Evolutionary conservation across 2,888 invertebrate genomes (phyloP), one percentile per base, ranked within the genome.

Genomic region (Urechis unicinctus): DNA sequence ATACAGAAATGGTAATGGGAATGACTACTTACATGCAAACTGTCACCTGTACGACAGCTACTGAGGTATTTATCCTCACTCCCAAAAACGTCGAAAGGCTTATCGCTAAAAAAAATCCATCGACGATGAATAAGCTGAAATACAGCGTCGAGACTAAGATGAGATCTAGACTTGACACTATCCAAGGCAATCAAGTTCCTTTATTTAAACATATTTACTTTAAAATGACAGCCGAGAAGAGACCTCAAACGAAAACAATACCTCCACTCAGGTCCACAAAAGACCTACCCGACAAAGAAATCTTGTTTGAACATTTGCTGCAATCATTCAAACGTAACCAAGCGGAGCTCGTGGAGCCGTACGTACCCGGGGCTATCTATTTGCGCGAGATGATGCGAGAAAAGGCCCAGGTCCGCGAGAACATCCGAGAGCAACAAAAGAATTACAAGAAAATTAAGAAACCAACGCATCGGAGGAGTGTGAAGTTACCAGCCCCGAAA

Each of bases 41-140:
- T 2, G 70, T 74, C 2, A 59, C 65, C 43, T 73, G 74, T 53
- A 69, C 68, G 0, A 59, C 69, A 13, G 60, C 66, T 46, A 72
- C 72, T 6, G 69, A 71, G 26, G 70, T 71, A 9, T 73, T 69
- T 57, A 63, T 70, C 22, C 66, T 77, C n/a, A 72, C 72, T 47
- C 61, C 68, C 41, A 73, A 74, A 57, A 77, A 74, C 57, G 69
- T 69, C 54, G 76, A 75, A 46, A 60, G 77, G 21, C 56, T 77
- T 1, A 63, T 73, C 28, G 63, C 68, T 9, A 66, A 65, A 36
- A 66, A 68, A 51, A 70, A 70, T 56, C 61, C 66, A 1, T 52
- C 61, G 6, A 70, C 69, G 3, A 57, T 68, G 45, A 65, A 70
- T 28, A 47, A 66, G 21, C 68, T 74, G 58, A 62, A 66, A 42